Evolutionary conservation across 2,797 vertebrate genomes (phyloP), one percentile per base, ranked within the genome.

Genomic region (Smutsia gigantea): DNA sequence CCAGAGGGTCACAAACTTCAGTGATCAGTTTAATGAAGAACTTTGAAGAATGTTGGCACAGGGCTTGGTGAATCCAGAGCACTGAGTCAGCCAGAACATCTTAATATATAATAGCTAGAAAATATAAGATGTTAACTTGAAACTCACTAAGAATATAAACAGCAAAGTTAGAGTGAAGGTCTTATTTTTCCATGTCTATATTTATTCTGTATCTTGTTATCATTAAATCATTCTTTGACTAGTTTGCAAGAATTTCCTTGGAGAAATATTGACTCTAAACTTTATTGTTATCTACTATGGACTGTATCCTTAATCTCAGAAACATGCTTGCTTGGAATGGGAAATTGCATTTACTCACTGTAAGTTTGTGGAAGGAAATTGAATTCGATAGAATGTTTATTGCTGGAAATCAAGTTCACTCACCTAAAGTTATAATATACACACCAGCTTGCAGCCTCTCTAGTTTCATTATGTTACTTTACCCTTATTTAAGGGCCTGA

Each of bases 301-400:
- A 85, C 79, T 91, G 83, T 86, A 92, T 87, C 69, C 96, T 95
- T 96, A 93, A 95, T 97, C 97, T 93, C 72, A 87, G 84, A 97
- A 75, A 95, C 93, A 83, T 61, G 77, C 72, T 97, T 93, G 72
- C 96, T 96, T 97, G 92, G 82, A 85, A 92, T 86, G 72, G 77
- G 53, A 97, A 97, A 97, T 95, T 88, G 6, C 92, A 93, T 97
- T 97, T 95, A 93, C 92, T 93, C 87, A 72, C 96, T 86, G 9
- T 90, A 96, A 96, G 96, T 95, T 94, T 95, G 87, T 69, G 87
- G 92, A 97, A 96, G 96, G 87, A 97, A 97, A 97, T 97, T 96
- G 82, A 95, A 90, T 98, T 96, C 90, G 96, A 97, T 95, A 82
- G 94, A 95, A 92, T 82, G 95, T 88, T 97, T 96, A 95, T 97